Evolutionary conservation across 2,888 invertebrate species (phyloP).

Genomic region (Lycaena phlaeas): DNA sequence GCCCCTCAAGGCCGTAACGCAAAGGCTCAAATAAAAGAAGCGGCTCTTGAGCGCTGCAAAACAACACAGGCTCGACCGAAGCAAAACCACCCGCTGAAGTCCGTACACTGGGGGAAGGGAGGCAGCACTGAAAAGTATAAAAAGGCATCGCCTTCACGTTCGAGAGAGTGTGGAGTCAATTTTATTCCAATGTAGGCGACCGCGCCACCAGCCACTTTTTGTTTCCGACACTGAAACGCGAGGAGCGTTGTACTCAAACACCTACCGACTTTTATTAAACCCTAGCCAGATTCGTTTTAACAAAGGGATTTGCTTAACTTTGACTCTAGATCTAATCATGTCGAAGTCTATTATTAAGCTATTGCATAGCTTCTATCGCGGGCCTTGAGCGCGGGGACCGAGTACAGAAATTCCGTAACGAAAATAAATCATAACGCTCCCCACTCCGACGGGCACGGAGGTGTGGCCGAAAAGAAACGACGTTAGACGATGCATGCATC

Average conservation of each 20-base stretch:
- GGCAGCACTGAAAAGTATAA: slow-evolving; percentile 44
- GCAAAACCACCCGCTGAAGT: slow-evolving; percentile 72
- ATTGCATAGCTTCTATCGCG: too few species aligned
- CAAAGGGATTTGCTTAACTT: slow-evolving; percentile 23
- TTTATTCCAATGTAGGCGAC: slow-evolving; percentile 73
- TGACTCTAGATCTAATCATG: slow-evolving; percentile 9
- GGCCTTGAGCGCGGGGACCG: too few species aligned
- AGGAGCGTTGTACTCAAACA: slow-evolving; percentile 67
- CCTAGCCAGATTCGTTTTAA: slow-evolving; percentile 32
- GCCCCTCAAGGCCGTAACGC: slow-evolving; percentile 66
- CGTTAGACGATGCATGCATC: too few species aligned
- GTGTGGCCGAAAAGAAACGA: too few species aligned
- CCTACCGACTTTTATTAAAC: slow-evolving; percentile 68
- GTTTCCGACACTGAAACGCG: slow-evolving; percentile 68
- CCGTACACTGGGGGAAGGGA: slow-evolving; percentile 33
- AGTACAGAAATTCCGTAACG: too few species aligned
- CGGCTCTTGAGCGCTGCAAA: slow-evolving; percentile 69
- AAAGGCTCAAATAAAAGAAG: slow-evolving; percentile 71
- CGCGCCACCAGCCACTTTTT: slow-evolving; percentile 69
- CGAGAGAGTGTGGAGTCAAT: slow-evolving; percentile 73
- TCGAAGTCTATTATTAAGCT: neutral
- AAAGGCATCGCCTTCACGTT: slow-evolving; percentile 67
- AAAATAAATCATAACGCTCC: too few species aligned
- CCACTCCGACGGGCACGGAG: too few species aligned
- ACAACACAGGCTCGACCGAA: slow-evolving; percentile 69